A percentile compares a stretch with the other conserved stretches of the same genome.
These are phyloP conservation scores for Manis pentadactyla DNA, from an alignment of 2,797 vertebrate genomes.

Conservation along the genomic window DNA sequence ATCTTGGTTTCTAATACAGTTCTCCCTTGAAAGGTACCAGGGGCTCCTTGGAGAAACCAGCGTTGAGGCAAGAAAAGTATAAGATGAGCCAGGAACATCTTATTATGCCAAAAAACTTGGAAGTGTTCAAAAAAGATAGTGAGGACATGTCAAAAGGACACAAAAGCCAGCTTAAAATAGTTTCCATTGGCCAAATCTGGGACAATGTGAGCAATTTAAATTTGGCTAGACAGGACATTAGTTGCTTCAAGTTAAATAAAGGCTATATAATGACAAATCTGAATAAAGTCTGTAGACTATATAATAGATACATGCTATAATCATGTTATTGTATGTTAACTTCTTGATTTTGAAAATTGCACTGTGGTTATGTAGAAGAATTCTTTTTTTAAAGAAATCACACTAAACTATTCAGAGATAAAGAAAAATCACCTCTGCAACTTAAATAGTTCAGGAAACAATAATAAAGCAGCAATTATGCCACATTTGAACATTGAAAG, in stretches of 20 bases:
- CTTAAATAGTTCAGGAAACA: neutral
- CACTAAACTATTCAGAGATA: neutral
- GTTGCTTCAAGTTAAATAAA: neutral
- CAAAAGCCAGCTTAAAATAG: neutral
- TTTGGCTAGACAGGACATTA: neutral
- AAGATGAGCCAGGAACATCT: neutral
- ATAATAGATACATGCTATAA: neutral
- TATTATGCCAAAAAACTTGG: neutral
- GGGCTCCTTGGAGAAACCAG: neutral
- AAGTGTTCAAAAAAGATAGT: neutral
- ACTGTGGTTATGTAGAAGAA: neutral
- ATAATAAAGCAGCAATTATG: neutral
- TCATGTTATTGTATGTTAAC: neutral
- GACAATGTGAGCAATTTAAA: neutral
- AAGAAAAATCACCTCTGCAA: neutral
- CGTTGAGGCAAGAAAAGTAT: neutral
- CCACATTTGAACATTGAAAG: neutral
- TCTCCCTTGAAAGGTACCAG: neutral
- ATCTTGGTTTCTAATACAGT: neutral
- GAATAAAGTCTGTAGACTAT: neutral
- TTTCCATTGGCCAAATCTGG: neutral
- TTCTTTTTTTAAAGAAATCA: neutral
- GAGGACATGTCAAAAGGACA: neutral
- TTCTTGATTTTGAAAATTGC: neutral
- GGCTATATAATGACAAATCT: neutral